Evolutionary conservation across 2,888 invertebrate genomes (phyloP).

Genomic region (Rosalia funebris): DNA sequence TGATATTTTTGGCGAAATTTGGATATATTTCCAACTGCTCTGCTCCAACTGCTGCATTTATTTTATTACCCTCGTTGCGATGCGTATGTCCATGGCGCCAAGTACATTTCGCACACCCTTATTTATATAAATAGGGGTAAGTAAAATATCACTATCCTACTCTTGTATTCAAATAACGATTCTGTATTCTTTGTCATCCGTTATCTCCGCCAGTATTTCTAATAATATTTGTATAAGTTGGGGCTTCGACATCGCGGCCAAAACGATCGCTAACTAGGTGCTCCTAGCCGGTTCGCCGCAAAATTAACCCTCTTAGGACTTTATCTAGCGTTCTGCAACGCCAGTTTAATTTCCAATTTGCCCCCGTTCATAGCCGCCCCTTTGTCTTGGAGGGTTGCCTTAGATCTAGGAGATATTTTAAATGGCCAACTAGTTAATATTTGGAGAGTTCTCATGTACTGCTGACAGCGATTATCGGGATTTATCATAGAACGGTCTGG

Average conservation of each 20-base stretch:
- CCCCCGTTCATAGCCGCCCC: not conserved
- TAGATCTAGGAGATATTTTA: not conserved
- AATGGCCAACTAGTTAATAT: not conserved
- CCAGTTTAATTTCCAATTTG: conserved; percentile 14
- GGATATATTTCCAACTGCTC: too few relatives aligned
- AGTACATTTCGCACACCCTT: too few relatives aligned
- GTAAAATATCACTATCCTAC: too few relatives aligned
- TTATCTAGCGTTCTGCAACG: conserved; percentile 11
- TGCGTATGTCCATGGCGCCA: too few relatives aligned
- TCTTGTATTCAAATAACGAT: too few relatives aligned
- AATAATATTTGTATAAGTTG: not conserved
- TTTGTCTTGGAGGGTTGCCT: not conserved
- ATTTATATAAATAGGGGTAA: too few relatives aligned
- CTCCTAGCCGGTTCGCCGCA: not conserved
- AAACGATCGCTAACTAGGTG: not conserved
- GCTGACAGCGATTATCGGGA: too few relatives aligned
- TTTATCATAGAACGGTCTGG: too few relatives aligned
- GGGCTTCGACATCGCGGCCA: not conserved
- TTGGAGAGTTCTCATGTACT: not conserved
- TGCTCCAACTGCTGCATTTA: too few relatives aligned
- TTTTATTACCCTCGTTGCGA: too few relatives aligned
- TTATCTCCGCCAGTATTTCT: not conserved
- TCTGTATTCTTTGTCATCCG: not conserved
- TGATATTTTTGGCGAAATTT: too few relatives aligned
- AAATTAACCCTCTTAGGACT: conserved; percentile 13